Evolutionary conservation across 1,140 invertebrate species (phyloP), one percentile per base, ranked within the genome.

Genomic region (Temnothorax longispinosus): DNA sequence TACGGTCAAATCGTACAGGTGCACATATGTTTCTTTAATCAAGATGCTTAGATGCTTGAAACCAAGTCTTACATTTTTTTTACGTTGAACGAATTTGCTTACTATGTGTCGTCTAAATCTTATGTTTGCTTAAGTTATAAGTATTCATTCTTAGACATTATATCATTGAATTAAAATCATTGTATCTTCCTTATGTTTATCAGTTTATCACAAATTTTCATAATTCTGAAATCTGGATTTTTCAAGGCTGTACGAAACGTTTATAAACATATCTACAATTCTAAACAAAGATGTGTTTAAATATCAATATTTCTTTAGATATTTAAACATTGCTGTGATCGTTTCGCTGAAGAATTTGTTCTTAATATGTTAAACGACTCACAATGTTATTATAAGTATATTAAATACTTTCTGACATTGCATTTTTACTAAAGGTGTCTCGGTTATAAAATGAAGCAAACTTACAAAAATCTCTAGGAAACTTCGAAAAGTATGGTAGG

Each of bases 401-500:
- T 52, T 74, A 74, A 72, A 72, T 50, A 72, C 15, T 6, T 71
- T 44, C 38, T 6, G 78, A 82, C 18, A 72, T 47, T 38, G 52
- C 54, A 82, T 82, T 60, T 75, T 74, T 60, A 32, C 5, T 60
- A 74, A 60, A 74, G 18, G 27, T 44, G 41, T 74, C 8, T 35
- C 11, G 13, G 41, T 54, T 60, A 82, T 54, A 50, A 72, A 62
- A n/a, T 72, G 64, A 80, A 84, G 44, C 54, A 21, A 62, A 54
- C 47, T 58, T 15, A 67, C 44, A 62, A 84, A 89, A 71, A 54
- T 56, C 72, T 60, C 52, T 32, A 35, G 27, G n/a, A 75, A 89
- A 90, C 72, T 89, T 89, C 4, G 6, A 44, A 56, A 62, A 82
- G 71, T 71, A 52, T 50, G 78, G 38, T 64, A 76, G 75, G 10